Evolutionary conservation across 2,113 vertebrate species (phyloP).

Genomic region (Machaerirhynchus nigripectus): DNA sequence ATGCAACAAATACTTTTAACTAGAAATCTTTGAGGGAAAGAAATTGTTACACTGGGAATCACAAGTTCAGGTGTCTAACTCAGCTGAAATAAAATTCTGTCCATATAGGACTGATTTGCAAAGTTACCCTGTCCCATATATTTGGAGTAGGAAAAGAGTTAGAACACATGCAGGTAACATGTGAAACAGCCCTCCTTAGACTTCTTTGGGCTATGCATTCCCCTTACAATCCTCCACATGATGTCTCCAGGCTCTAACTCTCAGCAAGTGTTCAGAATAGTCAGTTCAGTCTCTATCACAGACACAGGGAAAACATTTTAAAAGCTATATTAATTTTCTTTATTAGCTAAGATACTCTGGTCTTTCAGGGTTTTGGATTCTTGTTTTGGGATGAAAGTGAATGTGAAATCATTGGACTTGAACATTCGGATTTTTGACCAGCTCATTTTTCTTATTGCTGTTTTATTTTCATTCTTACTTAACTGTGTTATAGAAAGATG

Average conservation of each 20-base stretch:
- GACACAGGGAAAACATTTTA: background rate
- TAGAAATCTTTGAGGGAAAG: background rate
- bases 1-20: background rate
- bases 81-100: background rate
- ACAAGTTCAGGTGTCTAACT: background rate
- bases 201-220: background rate
- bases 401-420: background rate
- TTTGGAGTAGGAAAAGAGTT: background rate
- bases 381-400: background rate
- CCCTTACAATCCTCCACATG: background rate
- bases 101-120: background rate
- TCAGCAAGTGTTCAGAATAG: background rate
- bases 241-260: background rate
- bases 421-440: background rate
- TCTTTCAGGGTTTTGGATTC: background rate
- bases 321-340: background rate
- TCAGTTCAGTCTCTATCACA: background rate
- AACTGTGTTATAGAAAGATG: background rate
- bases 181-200: background rate
- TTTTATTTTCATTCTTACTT: background rate
- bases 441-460: background rate
- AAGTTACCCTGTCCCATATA: background rate
- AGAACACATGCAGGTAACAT: background rate
- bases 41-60: background rate
- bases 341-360: background rate